These are phyloP conservation scores for Chiloscyllium punctatum DNA, from an alignment of 2,797 vertebrate species.

Conservation along the genomic window DNA sequence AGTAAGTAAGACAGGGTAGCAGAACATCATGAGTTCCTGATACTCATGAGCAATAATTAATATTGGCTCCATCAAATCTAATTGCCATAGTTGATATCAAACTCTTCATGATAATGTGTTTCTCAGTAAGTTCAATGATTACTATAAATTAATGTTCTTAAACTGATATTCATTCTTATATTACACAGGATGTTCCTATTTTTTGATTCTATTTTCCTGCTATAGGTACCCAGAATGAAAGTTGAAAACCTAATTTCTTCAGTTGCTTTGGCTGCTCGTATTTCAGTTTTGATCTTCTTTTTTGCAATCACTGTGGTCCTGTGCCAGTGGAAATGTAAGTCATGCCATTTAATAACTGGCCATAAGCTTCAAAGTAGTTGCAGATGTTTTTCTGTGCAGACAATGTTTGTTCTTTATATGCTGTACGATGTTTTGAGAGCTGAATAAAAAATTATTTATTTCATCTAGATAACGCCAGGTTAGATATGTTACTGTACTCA, in stretches of 20 bases:
- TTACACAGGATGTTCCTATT: neutral
- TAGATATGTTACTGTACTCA: neutral
- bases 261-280: neutral
- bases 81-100: neutral
- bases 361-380: neutral
- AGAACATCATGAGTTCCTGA: neutral
- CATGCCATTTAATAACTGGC: neutral
- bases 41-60: neutral
- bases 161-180: neutral
- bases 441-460: neutral
- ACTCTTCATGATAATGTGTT: neutral
- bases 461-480: neutral
- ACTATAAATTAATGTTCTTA: neutral
- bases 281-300: neutral
- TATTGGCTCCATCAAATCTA: neutral
- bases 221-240: neutral
- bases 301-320: neutral
- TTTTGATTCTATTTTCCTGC: neutral
- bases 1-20: neutral
- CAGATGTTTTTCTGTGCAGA: neutral
- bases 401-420: neutral
- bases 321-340: neutral
- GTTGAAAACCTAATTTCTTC: neutral
- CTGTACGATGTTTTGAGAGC: neutral
- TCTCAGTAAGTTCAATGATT: neutral